Evolutionary conservation across 1,140 invertebrate genomes (phyloP), one percentile per base, ranked within the genome.

Genomic region (Muscidifurax raptorellus): DNA sequence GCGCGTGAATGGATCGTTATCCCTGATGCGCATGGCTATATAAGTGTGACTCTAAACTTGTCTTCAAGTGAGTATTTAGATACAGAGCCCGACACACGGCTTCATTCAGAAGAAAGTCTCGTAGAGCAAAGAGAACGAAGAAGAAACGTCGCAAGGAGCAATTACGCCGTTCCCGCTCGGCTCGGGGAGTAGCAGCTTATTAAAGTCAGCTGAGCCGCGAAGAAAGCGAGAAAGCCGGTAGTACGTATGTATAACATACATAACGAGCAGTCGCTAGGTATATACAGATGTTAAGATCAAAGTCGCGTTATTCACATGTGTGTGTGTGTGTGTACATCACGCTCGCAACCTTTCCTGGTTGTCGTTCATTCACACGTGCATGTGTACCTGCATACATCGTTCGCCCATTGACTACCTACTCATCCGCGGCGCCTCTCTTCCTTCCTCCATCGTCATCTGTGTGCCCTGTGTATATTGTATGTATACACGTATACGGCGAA

Each of bases 241-340:
- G 52, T 0, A 13, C 44, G 44, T 40, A 40, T 40, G 15, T 47
- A 22, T 59, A 22, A 1, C 15, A 4, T n/a, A 22, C 44, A 47
- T 10, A n/a, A 15, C 44, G 52, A 4, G 52, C 18, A 1, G 67
- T 79, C 28, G 40, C 44, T 59, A 0, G 80, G n/a, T n/a, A n/a
- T n/a, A n/a, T n/a, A n/a, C n/a, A 71, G 44, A 83, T 71, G 71
- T 83, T 77, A 78, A 83, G 75, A 78, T 83, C 82, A 78, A 52
- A 75, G 75, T 27, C 66, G 74, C 67, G 80, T 75, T 71, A 66
- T 64, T 75, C 69, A 30, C n/a, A 32, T 5, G 5, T n/a, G n/a
- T n/a, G n/a, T n/a, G 67, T 71, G 5, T 28, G 15, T 71, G 27
- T 72, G 25, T 36, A 47, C 40, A 3, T 59, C n/a, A n/a, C 18